Evolutionary conservation across 2,888 invertebrate species (phyloP), one percentile per base, ranked within the genome.

Genomic region (Carterocephalus palaemon): DNA sequence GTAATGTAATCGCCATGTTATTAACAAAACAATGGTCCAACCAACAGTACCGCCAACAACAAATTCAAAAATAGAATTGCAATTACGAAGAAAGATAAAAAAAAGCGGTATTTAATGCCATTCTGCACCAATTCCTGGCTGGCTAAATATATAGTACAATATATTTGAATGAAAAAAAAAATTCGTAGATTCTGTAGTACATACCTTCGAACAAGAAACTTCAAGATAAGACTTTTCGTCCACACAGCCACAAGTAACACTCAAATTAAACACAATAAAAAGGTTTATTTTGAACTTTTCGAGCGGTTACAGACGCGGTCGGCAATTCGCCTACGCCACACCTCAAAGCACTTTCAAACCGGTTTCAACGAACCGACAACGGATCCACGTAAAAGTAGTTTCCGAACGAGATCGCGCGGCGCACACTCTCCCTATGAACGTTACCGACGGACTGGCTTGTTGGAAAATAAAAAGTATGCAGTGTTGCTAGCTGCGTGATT

Each of bases 331-430:
- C 75, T 70, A 74, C 78, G 78, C 78, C 81, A 75, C 82, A 80
- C 83, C 82, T 82, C 67, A 50, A 58, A 60, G 63, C 75, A 83
- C 83, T 83, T 83, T 81, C 78, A 65, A 80, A 79, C 83, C 80
- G 83, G 80, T 82, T 70, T 59, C 60, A 67, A 62, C 65, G 68
- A 64, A 43, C 36, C 67, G 64, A 72, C 83, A 81, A 62, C 65
- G 68, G 64, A 43, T 43, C 67, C 64, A 72, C 83, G 82, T 77
- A 82, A 81, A 82, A 81, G 81, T 83, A 75, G 65, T 60, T 60
- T 62, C 62, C 59, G 46, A 53, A 49, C 54, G 42, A 51, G 51
- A 53, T 52, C 47, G 57, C 51, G 49, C 64, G 55, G 51, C 51
- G 63, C 74, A 60, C 51, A 39, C 47, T 59, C 64, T 55, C 67